Evolutionary conservation across 2,888 invertebrate species (phyloP).

Genomic region (Coremacera marginata): DNA sequence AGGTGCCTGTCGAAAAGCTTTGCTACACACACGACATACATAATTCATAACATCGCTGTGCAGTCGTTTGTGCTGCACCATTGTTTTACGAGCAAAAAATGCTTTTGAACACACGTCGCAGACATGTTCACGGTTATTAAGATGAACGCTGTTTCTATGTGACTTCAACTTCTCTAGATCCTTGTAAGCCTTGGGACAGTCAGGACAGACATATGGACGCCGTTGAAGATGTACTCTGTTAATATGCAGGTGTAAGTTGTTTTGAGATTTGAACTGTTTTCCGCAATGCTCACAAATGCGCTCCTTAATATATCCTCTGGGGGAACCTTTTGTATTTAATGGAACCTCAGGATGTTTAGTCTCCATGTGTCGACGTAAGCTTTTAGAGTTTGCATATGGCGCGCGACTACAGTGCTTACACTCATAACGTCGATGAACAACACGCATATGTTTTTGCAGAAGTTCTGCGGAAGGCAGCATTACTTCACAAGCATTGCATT

Average conservation of each 20-base stretch:
- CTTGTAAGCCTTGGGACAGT: slow-evolving; percentile 11
- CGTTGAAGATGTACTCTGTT: slow-evolving; percentile 17
- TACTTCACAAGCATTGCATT: neutral
- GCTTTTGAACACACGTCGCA: slow-evolving; percentile 25
- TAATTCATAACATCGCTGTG: slow-evolving; percentile 26
- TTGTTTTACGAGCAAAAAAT: slow-evolving; percentile 18
- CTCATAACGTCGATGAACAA: slow-evolving; percentile 13
- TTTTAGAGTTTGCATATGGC: neutral
- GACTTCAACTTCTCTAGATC: neutral
- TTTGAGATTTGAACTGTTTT: neutral
- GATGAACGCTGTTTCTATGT: slow-evolving; percentile 10
- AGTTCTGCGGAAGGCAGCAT: neutral
- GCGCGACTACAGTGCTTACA: neutral
- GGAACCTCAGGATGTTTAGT: neutral
- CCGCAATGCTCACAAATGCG: slow-evolving; percentile 28
- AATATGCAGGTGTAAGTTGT: neutral
- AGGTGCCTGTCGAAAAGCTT: slow-evolving; percentile 21
- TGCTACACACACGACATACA: slow-evolving; percentile 14
- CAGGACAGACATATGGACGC: neutral
- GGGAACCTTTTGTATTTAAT: neutral
- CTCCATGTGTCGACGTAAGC: neutral
- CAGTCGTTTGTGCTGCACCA: slow-evolving; percentile 15
- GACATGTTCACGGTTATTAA: neutral
- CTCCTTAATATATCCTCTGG: neutral
- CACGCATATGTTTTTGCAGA: neutral